Evolutionary conservation across 2,888 invertebrate genomes (phyloP).

Genomic region (Actias luna): DNA sequence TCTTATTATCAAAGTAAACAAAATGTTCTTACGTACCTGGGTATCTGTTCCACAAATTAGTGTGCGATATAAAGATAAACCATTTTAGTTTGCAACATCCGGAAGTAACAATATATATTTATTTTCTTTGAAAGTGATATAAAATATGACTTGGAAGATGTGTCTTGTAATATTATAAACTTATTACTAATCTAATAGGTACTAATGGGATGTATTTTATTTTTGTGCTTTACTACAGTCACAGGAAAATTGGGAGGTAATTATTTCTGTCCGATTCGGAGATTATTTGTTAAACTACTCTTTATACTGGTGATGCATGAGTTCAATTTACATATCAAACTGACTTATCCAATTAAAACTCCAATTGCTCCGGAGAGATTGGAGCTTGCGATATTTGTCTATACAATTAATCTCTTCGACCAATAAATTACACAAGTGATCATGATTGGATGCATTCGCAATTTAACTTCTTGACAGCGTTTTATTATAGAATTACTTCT

Average conservation of each 20-base stretch:
- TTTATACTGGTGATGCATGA: background rate
- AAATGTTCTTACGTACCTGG: too few relatives aligned
- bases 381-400: background rate
- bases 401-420: background rate
- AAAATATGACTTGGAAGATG: too few relatives aligned
- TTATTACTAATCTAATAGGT: too few relatives aligned
- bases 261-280: background rate
- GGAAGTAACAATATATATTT: too few relatives aligned
- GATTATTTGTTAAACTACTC: background rate
- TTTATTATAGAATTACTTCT: background rate
- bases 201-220: background rate
- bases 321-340: background rate
- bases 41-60: too few relatives aligned
- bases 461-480: background rate
- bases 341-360: slow-evolving; percentile 1
- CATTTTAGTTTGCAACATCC: too few relatives aligned
- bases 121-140: too few relatives aligned
- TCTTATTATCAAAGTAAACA: too few relatives aligned
- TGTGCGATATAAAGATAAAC: too few relatives aligned
- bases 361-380: background rate
- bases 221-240: background rate
- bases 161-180: too few relatives aligned
- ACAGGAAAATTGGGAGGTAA: background rate
- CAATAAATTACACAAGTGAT: background rate
- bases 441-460: background rate